phyloP scores from a whole-genome alignment of 2,113 vertebrate genomes.

The Rattus norvegicus region GRCr8 NC_086033.1:14916001-14916500 shows the following conservation, averaged over 20 bases:
- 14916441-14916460: neutral
- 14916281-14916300: neutral
- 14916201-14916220: neutral
- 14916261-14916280: neutral
- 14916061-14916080: neutral
- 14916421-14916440: neutral
- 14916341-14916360: neutral
- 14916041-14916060: neutral
- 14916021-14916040: neutral
- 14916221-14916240: neutral
- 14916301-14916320: neutral
- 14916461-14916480: neutral
- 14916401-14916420: neutral
- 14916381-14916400: neutral
- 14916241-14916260: neutral
- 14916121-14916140: neutral
- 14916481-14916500: neutral
- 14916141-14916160: neutral
- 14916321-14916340: neutral
- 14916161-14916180: neutral
- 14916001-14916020: neutral
- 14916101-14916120: rapidly evolving
- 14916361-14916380: neutral
- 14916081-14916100: neutral
- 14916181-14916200: neutral